A percentile compares a stretch with the other conserved stretches of the same genome.
Conservation (phyloP, 2,888 invertebrate species). For the Mythimna lalbum region DNA sequence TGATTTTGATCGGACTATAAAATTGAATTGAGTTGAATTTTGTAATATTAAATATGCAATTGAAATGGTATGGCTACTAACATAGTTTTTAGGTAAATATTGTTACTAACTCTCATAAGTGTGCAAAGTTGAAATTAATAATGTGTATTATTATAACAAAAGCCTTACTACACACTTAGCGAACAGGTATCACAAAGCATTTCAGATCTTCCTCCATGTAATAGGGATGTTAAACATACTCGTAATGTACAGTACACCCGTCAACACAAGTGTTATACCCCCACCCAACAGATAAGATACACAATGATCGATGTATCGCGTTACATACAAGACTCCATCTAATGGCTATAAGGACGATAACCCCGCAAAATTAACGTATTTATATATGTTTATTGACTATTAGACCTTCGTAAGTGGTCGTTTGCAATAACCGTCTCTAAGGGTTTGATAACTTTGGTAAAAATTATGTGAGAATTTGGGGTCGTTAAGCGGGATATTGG, state of each 20-base stretch:
- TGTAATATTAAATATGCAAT: too few relatives aligned
- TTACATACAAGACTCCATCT: constrained; percentile 24
- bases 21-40: too few relatives aligned
- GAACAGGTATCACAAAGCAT: constrained; percentile 5
- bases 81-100: too few relatives aligned
- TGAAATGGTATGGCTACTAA: too few relatives aligned
- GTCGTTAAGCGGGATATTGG: constrained; percentile 25
- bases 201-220: not conserved
- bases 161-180: too few relatives aligned
- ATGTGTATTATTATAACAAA: too few relatives aligned
- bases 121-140: too few relatives aligned
- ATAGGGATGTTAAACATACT: constrained; percentile 1
- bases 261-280: constrained; percentile 29
- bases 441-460: constrained; percentile 32
- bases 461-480: constrained; percentile 41
- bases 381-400: constrained; percentile 49
- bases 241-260: constrained; percentile 13
- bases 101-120: too few relatives aligned
- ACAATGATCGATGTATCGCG: constrained; percentile 45
- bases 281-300: constrained; percentile 48
- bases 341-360: constrained; percentile 28
- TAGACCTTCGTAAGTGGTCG: constrained; percentile 47
- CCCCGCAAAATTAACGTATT: constrained; percentile 45
- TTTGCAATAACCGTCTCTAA: constrained; percentile 21
- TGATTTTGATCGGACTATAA: too few relatives aligned